Conservation (phyloP, 2,797 vertebrate species). For the Gymnopithys bicolor region DNA sequence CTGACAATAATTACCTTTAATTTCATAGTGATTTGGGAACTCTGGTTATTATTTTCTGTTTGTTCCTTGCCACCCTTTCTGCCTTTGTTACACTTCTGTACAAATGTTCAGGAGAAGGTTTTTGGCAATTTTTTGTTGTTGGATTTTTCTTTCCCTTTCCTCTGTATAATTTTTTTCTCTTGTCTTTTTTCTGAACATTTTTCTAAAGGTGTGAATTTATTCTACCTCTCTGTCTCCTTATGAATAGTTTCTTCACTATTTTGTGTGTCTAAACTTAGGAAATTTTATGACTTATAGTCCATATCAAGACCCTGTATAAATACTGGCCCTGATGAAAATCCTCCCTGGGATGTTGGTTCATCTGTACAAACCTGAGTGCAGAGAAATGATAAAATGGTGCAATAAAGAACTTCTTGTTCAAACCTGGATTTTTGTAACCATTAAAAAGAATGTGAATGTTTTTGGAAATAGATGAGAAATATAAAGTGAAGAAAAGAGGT, state of each 20-base stretch:
- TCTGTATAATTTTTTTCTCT: background rate
- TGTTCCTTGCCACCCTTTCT: background rate
- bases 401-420: background rate
- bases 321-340: background rate
- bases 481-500: background rate
- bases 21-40: background rate
- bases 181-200: background rate
- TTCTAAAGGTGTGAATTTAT: background rate
- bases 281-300: background rate
- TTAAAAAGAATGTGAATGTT: background rate
- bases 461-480: background rate
- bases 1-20: conserved; percentile 61
- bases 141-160: background rate
- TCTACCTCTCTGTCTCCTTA: background rate
- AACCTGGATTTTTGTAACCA: background rate
- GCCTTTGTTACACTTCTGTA: background rate
- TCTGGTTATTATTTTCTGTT: background rate
- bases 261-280: background rate
- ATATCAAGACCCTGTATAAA: background rate
- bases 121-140: background rate
- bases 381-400: background rate
- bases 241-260: background rate
- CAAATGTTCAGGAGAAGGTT: background rate
- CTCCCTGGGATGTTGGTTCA: background rate
- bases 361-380: background rate